phyloP scores from a whole-genome alignment of 2,888 invertebrate genomes.

The Lasioglossum leucozonium region DNA sequence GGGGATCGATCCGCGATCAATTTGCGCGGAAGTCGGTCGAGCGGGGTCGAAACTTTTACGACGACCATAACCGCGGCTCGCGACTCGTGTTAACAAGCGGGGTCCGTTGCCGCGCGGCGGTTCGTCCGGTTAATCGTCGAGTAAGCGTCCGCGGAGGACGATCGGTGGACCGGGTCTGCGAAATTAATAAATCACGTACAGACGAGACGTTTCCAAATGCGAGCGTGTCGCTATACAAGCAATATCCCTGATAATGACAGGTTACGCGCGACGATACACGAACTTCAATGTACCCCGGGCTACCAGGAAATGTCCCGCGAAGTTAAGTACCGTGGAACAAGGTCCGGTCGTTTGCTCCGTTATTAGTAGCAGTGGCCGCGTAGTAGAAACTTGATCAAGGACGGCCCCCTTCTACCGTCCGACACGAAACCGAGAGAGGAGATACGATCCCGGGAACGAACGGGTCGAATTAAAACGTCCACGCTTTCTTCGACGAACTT shows the following conservation, averaged over 20 bases:
- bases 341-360: slow-evolving; percentile 59
- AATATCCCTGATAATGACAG: slow-evolving; percentile 71
- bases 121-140: slow-evolving; percentile 25
- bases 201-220: slow-evolving; percentile 60
- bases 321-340: slow-evolving; percentile 68
- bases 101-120: background rate
- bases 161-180: slow-evolving; percentile 37
- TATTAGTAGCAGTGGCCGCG: slow-evolving; percentile 51
- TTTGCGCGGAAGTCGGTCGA: background rate
- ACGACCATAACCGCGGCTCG: slow-evolving; percentile 5
- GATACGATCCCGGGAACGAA: slow-evolving; percentile 7
- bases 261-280: slow-evolving; percentile 68
- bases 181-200: slow-evolving; percentile 66
- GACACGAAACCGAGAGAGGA: slow-evolving; percentile 38
- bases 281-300: slow-evolving; percentile 60
- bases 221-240: slow-evolving; percentile 60
- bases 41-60: slow-evolving; percentile 8
- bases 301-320: slow-evolving; percentile 66
- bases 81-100: slow-evolving; percentile 39
- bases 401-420: slow-evolving; percentile 16
- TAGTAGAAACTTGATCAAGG: slow-evolving; percentile 51
- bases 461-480: slow-evolving; percentile 33
- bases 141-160: slow-evolving; percentile 17
- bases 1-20: background rate
- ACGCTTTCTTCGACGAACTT: slow-evolving; percentile 26